Evolutionary conservation across 2,888 invertebrate genomes (phyloP).

Genomic region (Loripinus fragilis): DNA sequence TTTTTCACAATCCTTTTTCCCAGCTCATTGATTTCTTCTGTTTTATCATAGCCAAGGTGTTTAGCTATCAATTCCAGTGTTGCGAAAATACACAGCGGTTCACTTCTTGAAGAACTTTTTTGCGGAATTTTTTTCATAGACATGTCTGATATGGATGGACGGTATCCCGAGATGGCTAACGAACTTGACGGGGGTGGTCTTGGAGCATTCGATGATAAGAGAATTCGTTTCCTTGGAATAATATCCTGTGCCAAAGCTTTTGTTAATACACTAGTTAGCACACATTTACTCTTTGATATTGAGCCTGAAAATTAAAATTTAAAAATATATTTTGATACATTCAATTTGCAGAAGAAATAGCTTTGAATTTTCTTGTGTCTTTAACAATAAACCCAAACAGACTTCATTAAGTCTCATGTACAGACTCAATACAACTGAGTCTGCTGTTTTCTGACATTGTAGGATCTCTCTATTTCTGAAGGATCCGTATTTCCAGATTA

Average conservation of each 20-base stretch:
- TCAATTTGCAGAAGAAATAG: no score
- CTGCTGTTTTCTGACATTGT: no score
- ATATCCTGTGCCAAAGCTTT: background rate
- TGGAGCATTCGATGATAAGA: constrained; percentile 6
- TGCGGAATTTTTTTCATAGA: background rate
- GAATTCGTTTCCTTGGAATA: background rate
- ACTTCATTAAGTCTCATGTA: no score
- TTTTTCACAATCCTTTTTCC: background rate
- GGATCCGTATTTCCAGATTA: no score
- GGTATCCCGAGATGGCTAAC: background rate
- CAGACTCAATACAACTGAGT: no score
- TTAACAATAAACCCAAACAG: no score
- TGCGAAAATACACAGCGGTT: background rate
- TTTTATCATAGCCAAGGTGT: background rate
- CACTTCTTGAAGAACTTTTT: background rate
- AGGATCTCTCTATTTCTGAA: no score
- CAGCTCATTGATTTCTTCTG: background rate
- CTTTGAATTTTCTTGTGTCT: no score
- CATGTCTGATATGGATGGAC: background rate
- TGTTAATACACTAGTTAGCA: background rate
- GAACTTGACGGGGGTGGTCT: background rate
- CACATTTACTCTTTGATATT: background rate
- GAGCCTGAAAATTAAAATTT: no score
- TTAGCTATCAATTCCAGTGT: background rate
- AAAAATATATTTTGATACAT: no score